These are phyloP conservation scores for Aphis craccivora DNA, from an alignment of 1,140 invertebrate genomes.

Conservation along the genomic window DNA sequence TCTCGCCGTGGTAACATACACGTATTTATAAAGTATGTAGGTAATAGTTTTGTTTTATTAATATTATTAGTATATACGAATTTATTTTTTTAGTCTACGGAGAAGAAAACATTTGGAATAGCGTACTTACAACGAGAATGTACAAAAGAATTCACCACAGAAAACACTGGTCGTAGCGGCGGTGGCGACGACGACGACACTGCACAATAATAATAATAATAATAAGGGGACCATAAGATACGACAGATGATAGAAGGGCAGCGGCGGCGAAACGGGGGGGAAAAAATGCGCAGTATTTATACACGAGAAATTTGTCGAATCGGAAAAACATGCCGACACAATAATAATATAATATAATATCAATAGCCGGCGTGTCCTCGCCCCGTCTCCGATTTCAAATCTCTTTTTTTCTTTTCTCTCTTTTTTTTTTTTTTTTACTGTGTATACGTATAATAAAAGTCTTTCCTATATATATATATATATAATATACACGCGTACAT, in stretches of 20 bases:
- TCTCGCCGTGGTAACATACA: not conserved
- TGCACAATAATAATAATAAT: constrained; percentile 12
- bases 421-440: not conserved
- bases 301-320: constrained; percentile 56
- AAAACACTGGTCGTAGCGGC: not conserved
- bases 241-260: not conserved
- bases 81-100: not conserved
- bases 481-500: not conserved
- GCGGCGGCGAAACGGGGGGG: not conserved
- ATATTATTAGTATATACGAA: not conserved
- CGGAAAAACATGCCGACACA: constrained; percentile 55
- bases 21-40: not conserved
- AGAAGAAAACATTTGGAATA: not conserved
- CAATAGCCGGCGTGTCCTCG: constrained; percentile 27
- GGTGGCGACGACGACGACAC: constrained; percentile 23
- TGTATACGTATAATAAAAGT: constrained; percentile 31
- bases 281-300: constrained; percentile 19
- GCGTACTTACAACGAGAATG: not conserved
- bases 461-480: not conserved
- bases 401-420: constrained; percentile 30
- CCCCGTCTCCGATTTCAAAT: constrained; percentile 57
- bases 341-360: constrained; percentile 54
- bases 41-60: not conserved
- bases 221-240: constrained; percentile 13
- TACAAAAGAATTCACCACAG: constrained; percentile 50